Base-by-base conservation (phyloP, 2,797 vertebrate species). In the Cossypha caffra region DNA sequence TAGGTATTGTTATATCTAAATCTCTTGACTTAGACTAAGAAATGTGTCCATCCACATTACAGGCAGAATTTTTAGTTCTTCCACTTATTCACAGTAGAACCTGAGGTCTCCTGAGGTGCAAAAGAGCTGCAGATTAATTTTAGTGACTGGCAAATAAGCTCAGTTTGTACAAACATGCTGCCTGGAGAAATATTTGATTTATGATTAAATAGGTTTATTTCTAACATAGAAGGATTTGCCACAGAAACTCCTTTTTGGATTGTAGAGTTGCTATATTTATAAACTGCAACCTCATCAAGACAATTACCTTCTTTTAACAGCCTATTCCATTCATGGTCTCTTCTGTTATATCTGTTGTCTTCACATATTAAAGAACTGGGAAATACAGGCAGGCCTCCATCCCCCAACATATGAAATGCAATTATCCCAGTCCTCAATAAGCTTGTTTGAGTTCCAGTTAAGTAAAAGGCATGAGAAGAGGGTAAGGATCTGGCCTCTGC, bases 401-500 rank as follows among this genome's bases (percentile, higher is more conserved):
- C 4, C 4, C 28, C 4, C 9, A 48, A 3, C 3, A 23, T 2
- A 21, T 5, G 20, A 73, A 68, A 78, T 15, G 0, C 71, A 90
- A 80, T 26, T 0, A 54, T 33, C n/a, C 18, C 24, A 35, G 18
- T n/a, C 20, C 6, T 86, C 58, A 78, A 31, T 43, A 61, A 43
- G 9, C 3, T 63, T 10, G 0, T 55, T 59, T 75, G 55, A 89
- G 18, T 38, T 55, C 45, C 58, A 63, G 26, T 20, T 54, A 54
- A 72, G 20, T 45, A 63, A 85, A 82, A 86, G 11, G 7, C 31
- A 35, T 38, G 29, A 51, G 21, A 81, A 76, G 23, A 16, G 31
- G 10, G 24, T 55, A 52, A 55, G 12, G 35, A 40, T 40, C 26
- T 35, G 33, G 3, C 14, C 24, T 75, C 33, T 55, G 20, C 20